Evolutionary conservation across 2,113 vertebrate species (phyloP).

Genomic region (Pelobates fuscus): DNA sequence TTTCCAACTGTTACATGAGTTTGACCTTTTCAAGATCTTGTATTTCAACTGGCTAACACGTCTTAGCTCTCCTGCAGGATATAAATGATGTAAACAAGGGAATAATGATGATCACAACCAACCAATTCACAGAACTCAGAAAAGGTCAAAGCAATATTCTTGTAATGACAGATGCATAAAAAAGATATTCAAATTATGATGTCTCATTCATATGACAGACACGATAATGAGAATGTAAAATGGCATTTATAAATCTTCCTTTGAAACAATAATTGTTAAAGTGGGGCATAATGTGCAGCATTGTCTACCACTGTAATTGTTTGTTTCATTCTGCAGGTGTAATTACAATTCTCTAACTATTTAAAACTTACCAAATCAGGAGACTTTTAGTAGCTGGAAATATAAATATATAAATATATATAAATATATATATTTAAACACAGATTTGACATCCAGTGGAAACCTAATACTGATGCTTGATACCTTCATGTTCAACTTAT

Average conservation of each 20-base stretch:
- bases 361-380: background rate
- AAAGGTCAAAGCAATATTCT: constrained; percentile 50
- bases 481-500: too few relatives aligned
- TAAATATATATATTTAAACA: too few relatives aligned
- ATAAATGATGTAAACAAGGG: constrained; percentile 49
- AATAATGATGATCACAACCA: constrained; percentile 43
- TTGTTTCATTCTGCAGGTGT: constrained; percentile 29
- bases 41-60: constrained; percentile 42
- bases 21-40: constrained; percentile 46
- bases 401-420: too few relatives aligned
- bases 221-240: constrained; percentile 37
- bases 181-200: constrained; percentile 43
- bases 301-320: constrained; percentile 34
- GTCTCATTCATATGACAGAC: constrained; percentile 38
- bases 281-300: constrained; percentile 28
- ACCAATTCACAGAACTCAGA: constrained; percentile 36
- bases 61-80: constrained; percentile 38
- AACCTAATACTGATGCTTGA: too few relatives aligned
- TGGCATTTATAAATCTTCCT: constrained; percentile 46
- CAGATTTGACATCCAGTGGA: too few relatives aligned
- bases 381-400: background rate
- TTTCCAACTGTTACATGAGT: constrained; percentile 21
- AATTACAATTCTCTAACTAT: constrained; percentile 12
- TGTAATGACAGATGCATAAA: constrained; percentile 48
- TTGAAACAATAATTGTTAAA: constrained; percentile 45